These are phyloP conservation scores for Coecobrya sp. DNA, from an alignment of 2,888 invertebrate genomes.

Conservation along the genomic window DNA sequence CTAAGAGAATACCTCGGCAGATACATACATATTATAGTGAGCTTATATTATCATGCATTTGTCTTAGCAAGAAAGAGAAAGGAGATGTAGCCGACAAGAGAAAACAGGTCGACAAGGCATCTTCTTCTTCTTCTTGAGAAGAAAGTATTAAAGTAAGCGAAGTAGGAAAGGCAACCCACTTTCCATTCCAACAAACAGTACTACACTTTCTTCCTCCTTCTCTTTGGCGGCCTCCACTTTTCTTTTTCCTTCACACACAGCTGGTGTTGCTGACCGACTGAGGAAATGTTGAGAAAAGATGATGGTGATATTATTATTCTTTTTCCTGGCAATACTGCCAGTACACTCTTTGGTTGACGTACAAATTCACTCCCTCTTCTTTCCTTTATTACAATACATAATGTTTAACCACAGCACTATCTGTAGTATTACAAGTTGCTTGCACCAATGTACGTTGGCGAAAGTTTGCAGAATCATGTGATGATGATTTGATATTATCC, in stretches of 20 bases:
- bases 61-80: neutral
- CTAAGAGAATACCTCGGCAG: neutral
- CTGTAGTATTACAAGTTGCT: neutral
- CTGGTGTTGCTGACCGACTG: constrained; percentile 74
- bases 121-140: constrained; percentile 23
- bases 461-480: neutral
- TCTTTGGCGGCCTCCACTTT: constrained; percentile 15
- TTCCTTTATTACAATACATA: neutral
- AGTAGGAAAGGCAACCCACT: constrained; percentile 42
- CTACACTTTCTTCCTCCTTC: neutral
- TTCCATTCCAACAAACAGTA: constrained; percentile 53
- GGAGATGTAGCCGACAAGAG: constrained; percentile 43
- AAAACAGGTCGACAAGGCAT: constrained; percentile 47
- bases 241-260: constrained; percentile 63
- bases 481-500: neutral
- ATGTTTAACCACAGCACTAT: neutral
- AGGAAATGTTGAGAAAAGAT: constrained; percentile 54
- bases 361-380: neutral
- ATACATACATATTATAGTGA: neutral
- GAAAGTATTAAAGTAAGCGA: constrained; percentile 31
- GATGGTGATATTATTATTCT: constrained; percentile 56
- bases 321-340: constrained; percentile 21
- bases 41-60: neutral
- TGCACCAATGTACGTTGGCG: neutral
- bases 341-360: constrained; percentile 1